Percentiles rank a stretch among this genome's conserved stretches.
These are phyloP conservation scores for Archilochus colubris DNA, from an alignment of 2,113 vertebrate species.

Conservation along the genomic window DNA sequence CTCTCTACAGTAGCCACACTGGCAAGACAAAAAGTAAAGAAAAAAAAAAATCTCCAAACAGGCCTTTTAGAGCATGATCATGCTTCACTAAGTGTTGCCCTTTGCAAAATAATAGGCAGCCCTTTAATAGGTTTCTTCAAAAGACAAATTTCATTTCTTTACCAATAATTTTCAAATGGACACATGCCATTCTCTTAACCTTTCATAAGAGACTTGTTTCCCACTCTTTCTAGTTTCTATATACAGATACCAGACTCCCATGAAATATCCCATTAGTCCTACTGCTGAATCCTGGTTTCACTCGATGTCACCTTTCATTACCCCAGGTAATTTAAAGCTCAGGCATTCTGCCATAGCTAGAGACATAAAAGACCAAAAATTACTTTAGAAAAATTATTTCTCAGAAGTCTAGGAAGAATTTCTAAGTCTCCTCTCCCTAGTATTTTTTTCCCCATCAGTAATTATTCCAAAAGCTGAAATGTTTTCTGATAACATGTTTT, in stretches of 20 bases:
- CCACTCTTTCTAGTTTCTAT: not conserved
- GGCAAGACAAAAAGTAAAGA: not conserved
- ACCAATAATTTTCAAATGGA: not conserved
- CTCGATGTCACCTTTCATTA: not conserved
- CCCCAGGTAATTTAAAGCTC: not conserved
- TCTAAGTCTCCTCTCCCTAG: not conserved
- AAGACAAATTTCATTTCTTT: not conserved
- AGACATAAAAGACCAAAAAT: not conserved
- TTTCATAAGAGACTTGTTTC: not conserved
- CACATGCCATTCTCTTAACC: not conserved
- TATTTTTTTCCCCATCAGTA: not conserved
- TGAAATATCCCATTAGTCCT: not conserved
- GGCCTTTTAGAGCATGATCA: not conserved
- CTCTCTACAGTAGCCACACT: not conserved
- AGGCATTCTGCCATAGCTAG: not conserved
- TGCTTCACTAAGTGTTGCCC: not conserved
- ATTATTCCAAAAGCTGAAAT: not conserved
- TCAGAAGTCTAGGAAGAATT: not conserved
- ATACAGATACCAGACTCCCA: not conserved
- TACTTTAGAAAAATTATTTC: not conserved
- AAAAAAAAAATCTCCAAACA: not conserved
- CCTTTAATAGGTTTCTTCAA: not conserved
- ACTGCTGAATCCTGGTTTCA: conserved; percentile 4
- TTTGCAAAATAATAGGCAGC: not conserved
- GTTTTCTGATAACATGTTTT: not conserved